phyloP scores from a whole-genome alignment of 2,113 vertebrate species.

The Oryzias celebensis region DNA sequence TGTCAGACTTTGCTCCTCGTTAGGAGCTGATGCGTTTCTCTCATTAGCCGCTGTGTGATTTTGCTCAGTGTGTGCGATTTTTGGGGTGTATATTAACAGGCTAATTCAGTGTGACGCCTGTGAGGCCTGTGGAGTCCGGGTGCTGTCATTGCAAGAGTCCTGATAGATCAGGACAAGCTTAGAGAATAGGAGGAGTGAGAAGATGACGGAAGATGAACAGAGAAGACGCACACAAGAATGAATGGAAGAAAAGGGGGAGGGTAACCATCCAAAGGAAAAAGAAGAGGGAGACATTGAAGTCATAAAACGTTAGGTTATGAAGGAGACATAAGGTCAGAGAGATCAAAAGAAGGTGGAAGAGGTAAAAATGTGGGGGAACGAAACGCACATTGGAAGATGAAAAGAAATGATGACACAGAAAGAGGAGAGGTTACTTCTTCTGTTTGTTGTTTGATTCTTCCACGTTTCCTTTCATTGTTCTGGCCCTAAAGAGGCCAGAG shows the following conservation, averaged over 20 bases:
- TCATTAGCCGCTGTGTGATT: slow-evolving; percentile 42
- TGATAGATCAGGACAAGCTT: slow-evolving; percentile 24
- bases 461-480: slow-evolving; percentile 9
- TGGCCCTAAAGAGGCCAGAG: slow-evolving; percentile 26
- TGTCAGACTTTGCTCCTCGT: slow-evolving; percentile 49
- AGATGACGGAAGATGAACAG: neutral
- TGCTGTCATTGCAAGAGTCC: slow-evolving; percentile 37
- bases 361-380: neutral
- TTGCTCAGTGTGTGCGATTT: slow-evolving; percentile 14
- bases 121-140: slow-evolving; percentile 43
- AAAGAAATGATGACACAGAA: neutral
- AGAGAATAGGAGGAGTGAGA: neutral
- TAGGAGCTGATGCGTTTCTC: slow-evolving; percentile 56
- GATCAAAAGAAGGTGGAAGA: neutral
- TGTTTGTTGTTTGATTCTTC: neutral
- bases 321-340: too few species aligned
- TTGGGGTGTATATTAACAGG: slow-evolving; percentile 41
- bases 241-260: neutral
- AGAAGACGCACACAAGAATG: neutral
- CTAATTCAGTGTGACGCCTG: slow-evolving; percentile 59
- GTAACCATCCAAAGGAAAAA: too few species aligned
- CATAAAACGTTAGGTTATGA: too few species aligned
- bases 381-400: neutral
- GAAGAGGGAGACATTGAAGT: too few species aligned
- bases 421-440: slow-evolving; percentile 1